Base-by-base conservation (phyloP, 37 sponge, comb jelly and placozoan genomes). In the Geodia barretti region DNA sequence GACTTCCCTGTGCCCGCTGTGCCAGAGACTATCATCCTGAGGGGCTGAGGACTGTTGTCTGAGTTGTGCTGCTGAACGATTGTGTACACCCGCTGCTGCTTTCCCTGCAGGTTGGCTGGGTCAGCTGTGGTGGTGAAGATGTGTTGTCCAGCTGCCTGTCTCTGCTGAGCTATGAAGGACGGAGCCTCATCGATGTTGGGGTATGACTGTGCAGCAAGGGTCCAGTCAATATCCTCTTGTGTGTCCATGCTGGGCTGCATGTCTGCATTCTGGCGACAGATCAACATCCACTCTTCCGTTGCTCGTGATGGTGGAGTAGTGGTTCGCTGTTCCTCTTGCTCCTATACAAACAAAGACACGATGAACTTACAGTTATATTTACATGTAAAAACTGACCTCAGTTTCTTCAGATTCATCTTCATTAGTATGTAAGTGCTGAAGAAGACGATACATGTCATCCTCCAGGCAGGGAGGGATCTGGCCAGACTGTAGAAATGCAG, bases 1-100 rank as follows among this genome's bases (percentile, higher is more conserved):
- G 76, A 79, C 74, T 79, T 79, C 2, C 81, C 86, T 14, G 79
- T 79, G n/a, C n/a, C n/a, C n/a, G n/a, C n/a, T n/a, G n/a, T 84
- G 1, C 85, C 85, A 1, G 78, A 77, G 8, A 84, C 70, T 40
- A 84, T 67, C 70, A 78, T 14, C 26, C 70, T 28, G 9, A 74
- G 70, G 3, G 81, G 87, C n/a, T n/a, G n/a, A 42, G 66, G 25
- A 1, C 60, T 37, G n/a, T 20, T 41, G 33, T 24, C 8, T n/a
- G 2, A 41, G 1, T 42, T 7, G 41, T 86, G 86, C 20, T 77
- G 73, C 64, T 84, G 33, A 4, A 87, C 76, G 19, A 63, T 33
- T 39, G 37, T 74, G 81, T 87, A 87, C 3, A 63, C 87, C n/a
- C 63, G 54, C 2, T 68, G 67, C 32, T 87, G 81, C 58, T 67